Conservation (phyloP, 2,797 vertebrate genomes). For the Masticophis lateralis region DNA sequence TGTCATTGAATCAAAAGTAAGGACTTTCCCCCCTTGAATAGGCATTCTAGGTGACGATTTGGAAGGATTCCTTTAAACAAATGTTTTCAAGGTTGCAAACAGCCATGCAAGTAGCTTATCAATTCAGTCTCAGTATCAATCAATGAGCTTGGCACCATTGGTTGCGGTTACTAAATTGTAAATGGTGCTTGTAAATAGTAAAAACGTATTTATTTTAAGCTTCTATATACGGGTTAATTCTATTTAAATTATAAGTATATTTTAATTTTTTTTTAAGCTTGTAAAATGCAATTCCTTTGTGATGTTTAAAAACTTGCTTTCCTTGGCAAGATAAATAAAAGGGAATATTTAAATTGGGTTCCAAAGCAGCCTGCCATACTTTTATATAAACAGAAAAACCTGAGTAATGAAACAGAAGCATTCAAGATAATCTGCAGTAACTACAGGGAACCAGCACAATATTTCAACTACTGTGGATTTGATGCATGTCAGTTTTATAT, state of each 20-base stretch:
- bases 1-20: background rate
- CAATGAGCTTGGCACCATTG: conserved; percentile 52
- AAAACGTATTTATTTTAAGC: conserved; percentile 58
- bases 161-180: conserved; percentile 42
- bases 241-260: conserved; percentile 39
- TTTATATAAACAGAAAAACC: conserved; percentile 35
- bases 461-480: conserved; percentile 41
- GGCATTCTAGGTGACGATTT: conserved; percentile 19
- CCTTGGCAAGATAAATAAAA: conserved; percentile 18
- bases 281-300: conserved; percentile 27
- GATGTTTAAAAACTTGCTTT: background rate
- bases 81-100: conserved; percentile 35
- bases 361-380: background rate
- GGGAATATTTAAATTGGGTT: conserved; percentile 12
- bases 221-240: conserved; percentile 54
- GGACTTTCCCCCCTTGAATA: conserved; percentile 39
- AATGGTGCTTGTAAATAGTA: conserved; percentile 25
- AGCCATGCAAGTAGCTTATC: conserved; percentile 39
- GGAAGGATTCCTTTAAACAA: background rate
- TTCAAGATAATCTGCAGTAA: conserved; percentile 18
- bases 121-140: conserved; percentile 45
- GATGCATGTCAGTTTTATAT: conserved; percentile 41
- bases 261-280: background rate
- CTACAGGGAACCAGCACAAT: conserved; percentile 15
- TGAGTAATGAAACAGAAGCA: conserved; percentile 11